These are phyloP conservation scores for Rotaria sp. DNA, from an alignment of 2,888 invertebrate species.

Conservation along the genomic window DNA sequence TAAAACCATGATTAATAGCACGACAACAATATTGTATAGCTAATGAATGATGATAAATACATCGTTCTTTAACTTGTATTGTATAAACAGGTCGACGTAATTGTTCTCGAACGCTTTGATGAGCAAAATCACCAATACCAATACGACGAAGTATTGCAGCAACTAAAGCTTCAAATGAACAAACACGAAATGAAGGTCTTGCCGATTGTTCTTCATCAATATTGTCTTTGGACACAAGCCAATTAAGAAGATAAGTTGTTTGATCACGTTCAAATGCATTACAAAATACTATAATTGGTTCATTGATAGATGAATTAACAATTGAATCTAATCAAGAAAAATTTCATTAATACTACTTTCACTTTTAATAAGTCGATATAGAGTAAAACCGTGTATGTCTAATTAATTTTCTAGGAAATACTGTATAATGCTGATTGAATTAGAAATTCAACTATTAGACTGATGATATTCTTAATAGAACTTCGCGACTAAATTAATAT, in stretches of 20 bases:
- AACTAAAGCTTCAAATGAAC: conserved; percentile 24
- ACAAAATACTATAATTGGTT: conserved; percentile 5
- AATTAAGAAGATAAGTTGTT: background rate
- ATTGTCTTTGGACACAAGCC: background rate
- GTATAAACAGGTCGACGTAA: background rate
- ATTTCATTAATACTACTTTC: no score
- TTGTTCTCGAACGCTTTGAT: conserved; percentile 26
- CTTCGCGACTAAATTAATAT: no score
- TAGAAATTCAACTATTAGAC: no score
- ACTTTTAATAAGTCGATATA: no score
- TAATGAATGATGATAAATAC: background rate
- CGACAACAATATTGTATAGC: conserved; percentile 6
- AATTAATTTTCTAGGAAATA: no score
- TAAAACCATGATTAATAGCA: conserved; percentile 8
- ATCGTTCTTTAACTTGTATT: conserved; percentile 25
- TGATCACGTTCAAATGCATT: conserved; percentile 6
- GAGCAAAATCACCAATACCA: background rate
- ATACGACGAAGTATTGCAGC: conserved; percentile 23
- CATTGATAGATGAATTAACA: background rate
- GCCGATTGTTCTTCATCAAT: background rate
- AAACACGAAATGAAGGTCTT: background rate
- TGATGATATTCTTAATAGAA: no score
- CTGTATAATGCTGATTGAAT: no score
- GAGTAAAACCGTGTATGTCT: no score
- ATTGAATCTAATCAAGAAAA: background rate